Conservation (phyloP, 2,113 vertebrate genomes). For the Muntiacus muntjak region DNA sequence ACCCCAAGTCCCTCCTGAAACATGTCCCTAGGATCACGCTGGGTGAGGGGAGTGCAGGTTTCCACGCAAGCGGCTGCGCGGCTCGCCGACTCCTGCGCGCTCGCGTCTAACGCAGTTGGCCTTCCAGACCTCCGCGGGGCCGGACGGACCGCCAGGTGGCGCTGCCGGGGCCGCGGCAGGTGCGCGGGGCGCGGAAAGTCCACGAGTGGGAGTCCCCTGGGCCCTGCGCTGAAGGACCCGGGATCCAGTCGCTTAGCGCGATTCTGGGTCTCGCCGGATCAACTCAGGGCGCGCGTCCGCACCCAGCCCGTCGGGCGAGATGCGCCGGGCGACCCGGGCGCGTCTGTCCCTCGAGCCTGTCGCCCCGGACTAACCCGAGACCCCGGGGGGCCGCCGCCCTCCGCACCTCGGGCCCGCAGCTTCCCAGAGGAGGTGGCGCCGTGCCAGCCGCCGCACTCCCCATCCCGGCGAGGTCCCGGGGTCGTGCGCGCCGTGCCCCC, state of each 20-base stretch:
- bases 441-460: neutral
- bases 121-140: neutral
- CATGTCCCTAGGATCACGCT: neutral
- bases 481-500: neutral
- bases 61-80: neutral
- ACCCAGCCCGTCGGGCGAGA: neutral
- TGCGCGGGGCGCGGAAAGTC: slow-evolving; percentile 6
- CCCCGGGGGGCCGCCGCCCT: neutral
- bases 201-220: neutral
- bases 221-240: no score
- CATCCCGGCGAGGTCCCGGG: neutral
- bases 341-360: neutral
- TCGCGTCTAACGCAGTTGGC: neutral
- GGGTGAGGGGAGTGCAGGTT: no score
- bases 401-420: neutral
- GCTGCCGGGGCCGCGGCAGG: slow-evolving; percentile 31
- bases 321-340: neutral
- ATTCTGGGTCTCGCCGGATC: neutral
- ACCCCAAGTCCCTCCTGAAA: neutral
- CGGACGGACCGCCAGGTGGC: slow-evolving; percentile 48
- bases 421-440: neutral
- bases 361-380: neutral
- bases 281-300: neutral
- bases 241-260: neutral
- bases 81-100: neutral